Percentiles rank a stretch among this genome's conserved stretches.
phyloP scores from a whole-genome alignment of 2,113 vertebrate species.

The Rhabdornis inornatus region DNA sequence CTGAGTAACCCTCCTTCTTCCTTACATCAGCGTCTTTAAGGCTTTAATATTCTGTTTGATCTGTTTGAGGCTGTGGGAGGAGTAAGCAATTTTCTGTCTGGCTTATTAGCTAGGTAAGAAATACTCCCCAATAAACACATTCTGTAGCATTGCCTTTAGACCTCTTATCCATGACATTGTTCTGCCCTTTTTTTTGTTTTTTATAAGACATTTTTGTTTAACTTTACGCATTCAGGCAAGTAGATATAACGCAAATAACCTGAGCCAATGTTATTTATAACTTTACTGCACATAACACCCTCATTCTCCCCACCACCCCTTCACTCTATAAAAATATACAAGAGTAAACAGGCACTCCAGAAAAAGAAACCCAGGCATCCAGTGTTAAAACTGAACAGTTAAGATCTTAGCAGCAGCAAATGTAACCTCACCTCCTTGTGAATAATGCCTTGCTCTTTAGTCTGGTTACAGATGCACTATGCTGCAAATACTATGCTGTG shows the following conservation, averaged over 20 bases:
- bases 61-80: not conserved
- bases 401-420: slow-evolving; percentile 21
- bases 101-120: not conserved
- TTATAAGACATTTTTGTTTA: not conserved
- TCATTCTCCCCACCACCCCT: slow-evolving; percentile 38
- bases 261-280: not conserved
- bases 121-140: not conserved
- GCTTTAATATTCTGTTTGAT: slow-evolving; percentile 39
- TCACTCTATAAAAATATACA: slow-evolving; percentile 44
- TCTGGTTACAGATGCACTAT: not conserved
- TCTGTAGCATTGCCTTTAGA: not conserved
- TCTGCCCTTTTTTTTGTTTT: not conserved
- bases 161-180: not conserved
- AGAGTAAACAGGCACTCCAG: slow-evolving; percentile 31
- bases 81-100: slow-evolving; percentile 3
- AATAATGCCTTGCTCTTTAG: slow-evolving; percentile 11
- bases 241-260: slow-evolving; percentile 35
- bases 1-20: slow-evolving; percentile 1
- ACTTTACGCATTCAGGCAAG: not conserved
- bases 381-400: slow-evolving; percentile 21
- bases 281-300: slow-evolving; percentile 42
- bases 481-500: not conserved
- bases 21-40: not conserved
- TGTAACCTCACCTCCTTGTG: not conserved
- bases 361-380: slow-evolving; percentile 34